Conservation (phyloP, 53 echinoderm and acorn worm species). For the Arbacia lixula region DNA sequence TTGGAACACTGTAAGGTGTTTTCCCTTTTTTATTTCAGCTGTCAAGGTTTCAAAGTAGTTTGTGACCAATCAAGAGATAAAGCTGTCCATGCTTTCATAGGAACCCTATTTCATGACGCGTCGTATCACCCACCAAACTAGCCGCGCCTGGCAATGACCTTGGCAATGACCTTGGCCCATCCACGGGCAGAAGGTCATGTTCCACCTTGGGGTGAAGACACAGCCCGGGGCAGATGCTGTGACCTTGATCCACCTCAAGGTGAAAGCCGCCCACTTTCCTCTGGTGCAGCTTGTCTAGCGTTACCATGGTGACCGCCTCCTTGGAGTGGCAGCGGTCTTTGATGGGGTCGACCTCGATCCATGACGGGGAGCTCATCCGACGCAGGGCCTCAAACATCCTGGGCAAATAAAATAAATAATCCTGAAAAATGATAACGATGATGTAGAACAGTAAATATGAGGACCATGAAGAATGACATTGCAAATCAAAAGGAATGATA, state of each 20-base stretch:
- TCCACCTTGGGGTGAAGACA: background rate
- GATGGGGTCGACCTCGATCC: conserved; percentile 66
- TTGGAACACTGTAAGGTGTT: no score
- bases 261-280: conserved; percentile 30
- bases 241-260: background rate
- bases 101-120: background rate
- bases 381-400: conserved; percentile 59
- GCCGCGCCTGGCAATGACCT: no score
- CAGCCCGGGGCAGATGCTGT: conserved; percentile 3
- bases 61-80: no score
- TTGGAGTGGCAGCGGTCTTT: conserved; percentile 44
- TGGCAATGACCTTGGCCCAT: background rate
- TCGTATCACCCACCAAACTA: background rate
- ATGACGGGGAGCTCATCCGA: conserved; percentile 60
- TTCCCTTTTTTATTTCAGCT: no score
- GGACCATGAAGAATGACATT: background rate
- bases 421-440: background rate
- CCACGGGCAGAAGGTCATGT: conserved; percentile 8
- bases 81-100: no score
- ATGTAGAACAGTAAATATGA: background rate
- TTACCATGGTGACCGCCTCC: conserved; percentile 54
- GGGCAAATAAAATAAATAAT: conserved; percentile 1
- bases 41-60: no score
- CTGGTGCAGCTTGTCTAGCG: conserved; percentile 53
- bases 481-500: no score